These are phyloP conservation scores for Mactromeris polynyma DNA, from an alignment of 2,888 invertebrate species.

Conservation along the genomic window DNA sequence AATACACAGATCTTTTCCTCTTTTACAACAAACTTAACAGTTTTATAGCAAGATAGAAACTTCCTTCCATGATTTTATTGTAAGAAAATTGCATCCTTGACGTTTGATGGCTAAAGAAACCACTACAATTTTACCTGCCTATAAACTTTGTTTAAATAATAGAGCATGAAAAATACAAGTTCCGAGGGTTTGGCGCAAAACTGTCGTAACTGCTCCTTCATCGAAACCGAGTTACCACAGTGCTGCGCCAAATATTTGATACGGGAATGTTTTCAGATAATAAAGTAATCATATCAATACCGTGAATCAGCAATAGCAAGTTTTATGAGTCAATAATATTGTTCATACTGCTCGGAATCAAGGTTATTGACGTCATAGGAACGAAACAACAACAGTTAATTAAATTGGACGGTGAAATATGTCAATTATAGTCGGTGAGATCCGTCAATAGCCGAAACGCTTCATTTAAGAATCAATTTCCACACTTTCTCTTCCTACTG, in stretches of 20 bases:
- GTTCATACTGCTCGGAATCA: not conserved
- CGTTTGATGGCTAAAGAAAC: not conserved
- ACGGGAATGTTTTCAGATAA: not conserved
- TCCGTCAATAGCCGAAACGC: not conserved
- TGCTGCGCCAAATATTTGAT: not conserved
- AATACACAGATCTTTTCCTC: not conserved
- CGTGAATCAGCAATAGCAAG: not conserved
- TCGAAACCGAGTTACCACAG: not conserved
- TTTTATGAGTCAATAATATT: constrained; percentile 28
- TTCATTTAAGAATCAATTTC: constrained; percentile 8
- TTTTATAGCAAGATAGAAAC: not conserved
- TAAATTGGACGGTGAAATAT: not conserved
- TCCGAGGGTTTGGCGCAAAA: not conserved
- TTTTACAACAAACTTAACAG: not conserved
- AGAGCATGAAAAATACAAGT: not conserved
- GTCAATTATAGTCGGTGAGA: not conserved
- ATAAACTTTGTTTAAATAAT: not conserved
- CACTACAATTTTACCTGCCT: not conserved
- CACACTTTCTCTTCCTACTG: not conserved
- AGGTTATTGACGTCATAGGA: constrained; percentile 21
- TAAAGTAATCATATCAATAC: constrained; percentile 16
- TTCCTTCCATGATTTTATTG: not conserved
- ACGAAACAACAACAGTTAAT: constrained; percentile 30
- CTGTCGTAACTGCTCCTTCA: not conserved
- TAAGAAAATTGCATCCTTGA: not conserved